Evolutionary conservation across 2,888 invertebrate species (phyloP).

Genomic region (Agrochola litura): DNA sequence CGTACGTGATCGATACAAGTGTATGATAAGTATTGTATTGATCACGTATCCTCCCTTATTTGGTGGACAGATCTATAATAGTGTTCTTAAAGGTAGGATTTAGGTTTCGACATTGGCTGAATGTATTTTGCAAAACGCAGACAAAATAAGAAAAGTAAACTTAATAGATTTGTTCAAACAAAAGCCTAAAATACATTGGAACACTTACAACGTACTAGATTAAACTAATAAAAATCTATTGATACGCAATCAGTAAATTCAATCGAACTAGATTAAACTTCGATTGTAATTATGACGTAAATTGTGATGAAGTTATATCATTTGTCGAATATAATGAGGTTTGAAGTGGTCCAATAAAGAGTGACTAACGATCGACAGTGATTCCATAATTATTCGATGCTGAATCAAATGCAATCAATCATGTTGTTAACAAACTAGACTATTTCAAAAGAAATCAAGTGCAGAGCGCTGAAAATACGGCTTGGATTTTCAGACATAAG

Average conservation of each 20-base stretch:
- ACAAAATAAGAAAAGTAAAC: conserved; percentile 16
- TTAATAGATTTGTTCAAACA: background rate
- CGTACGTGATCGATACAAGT: conserved; percentile 40
- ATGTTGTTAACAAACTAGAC: conserved; percentile 1
- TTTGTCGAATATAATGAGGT: conserved; percentile 35
- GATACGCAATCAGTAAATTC: conserved; percentile 22
- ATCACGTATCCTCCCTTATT: conserved; percentile 31
- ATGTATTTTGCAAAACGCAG: background rate
- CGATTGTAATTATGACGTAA: conserved; percentile 19
- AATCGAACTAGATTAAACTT: conserved; percentile 32
- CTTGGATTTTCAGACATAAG: conserved; percentile 3
- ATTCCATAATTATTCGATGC: conserved; percentile 32
- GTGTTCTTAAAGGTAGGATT: background rate
- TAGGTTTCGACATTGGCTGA: background rate
- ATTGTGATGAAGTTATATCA: conserved; percentile 44
- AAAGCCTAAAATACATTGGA: background rate
- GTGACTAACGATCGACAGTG: conserved; percentile 28
- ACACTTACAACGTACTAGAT: background rate
- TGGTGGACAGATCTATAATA: background rate
- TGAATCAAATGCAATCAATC: conserved; percentile 34
- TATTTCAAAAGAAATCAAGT: conserved; percentile 14
- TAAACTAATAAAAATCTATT: conserved; percentile 15
- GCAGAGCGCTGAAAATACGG: background rate
- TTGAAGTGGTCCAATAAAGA: conserved; percentile 40
- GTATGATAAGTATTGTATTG: conserved; percentile 24